Evolutionary conservation across 1,140 invertebrate genomes (phyloP), one percentile per base, ranked within the genome.

Genomic region (Oryzaephilus surinamensis): DNA sequence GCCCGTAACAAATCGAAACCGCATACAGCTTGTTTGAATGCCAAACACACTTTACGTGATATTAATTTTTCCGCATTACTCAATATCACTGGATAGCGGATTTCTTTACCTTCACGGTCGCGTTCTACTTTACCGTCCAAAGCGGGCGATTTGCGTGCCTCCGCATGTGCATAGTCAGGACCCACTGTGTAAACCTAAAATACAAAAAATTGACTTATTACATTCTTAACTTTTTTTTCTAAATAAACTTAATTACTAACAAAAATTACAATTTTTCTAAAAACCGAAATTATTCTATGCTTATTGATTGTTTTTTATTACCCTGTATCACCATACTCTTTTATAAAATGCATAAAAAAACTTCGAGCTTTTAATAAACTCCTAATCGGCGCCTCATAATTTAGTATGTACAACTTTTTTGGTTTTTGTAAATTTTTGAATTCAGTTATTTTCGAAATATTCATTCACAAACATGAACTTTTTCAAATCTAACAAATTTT

Each of bases 11-110:
- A 74, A 76, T 99, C 97, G 67, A 99, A 99, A 10, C 97, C 97
- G 67, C 97, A 99, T 2, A 99, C 96, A 23, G 92, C 98, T 73
- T 99, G 97, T 67, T 97, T 95, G 62, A 99, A 99, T 7, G 95
- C 94, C 26, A 95, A 65, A 58, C 93, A 98, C 6, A 99, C 94
- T 72, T 96, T 97, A 41, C 95, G 73, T 2, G 97, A 97, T 50
- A 99, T 98, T n/a, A 98, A 69, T 67, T 99, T 99, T 67, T 99
- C 97, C 17, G 82, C 84, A 60, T 97, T 95, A 55, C 84, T 94
- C 15, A 99, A 65, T 57, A 99, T 97, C 0, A 99, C 94, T 0
- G 96, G 96, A 69, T 98, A 99, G 15, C 97, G 73, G 40, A 99
- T 93, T 73, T 99, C 97, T 61, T 98, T 97, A 17, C 97, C 97